Percentiles rank a stretch among this genome's conserved stretches.
Conservation (phyloP, 2,113 vertebrate species). For the Cisticola juncidis region DNA sequence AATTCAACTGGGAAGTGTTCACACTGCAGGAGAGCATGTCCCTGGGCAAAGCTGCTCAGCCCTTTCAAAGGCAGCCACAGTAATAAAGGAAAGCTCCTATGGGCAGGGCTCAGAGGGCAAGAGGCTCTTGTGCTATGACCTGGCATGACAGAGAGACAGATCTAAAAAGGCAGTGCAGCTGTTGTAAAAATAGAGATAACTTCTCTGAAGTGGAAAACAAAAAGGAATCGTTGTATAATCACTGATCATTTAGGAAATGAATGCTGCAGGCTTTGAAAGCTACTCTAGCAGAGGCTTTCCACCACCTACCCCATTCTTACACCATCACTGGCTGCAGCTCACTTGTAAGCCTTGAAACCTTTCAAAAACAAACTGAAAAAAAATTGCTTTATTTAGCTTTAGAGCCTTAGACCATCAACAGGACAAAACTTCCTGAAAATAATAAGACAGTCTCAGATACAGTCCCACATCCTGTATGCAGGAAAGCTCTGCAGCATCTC, state of each 20-base stretch:
- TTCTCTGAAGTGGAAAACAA: background rate
- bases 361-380: background rate
- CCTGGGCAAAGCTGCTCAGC: background rate
- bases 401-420: background rate
- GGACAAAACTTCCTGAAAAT: background rate
- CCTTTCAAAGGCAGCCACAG: background rate
- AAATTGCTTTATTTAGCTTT: background rate
- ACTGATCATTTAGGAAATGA: background rate
- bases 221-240: accelerated
- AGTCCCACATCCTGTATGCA: background rate
- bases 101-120: background rate
- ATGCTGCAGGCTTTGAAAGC: background rate
- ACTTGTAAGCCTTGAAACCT: background rate
- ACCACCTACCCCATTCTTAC: background rate
- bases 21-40: background rate
- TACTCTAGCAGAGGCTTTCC: background rate
- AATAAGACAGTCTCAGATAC: accelerated
- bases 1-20: background rate
- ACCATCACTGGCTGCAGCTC: background rate
- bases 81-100: background rate
- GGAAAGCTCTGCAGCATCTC: background rate
- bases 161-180: background rate
- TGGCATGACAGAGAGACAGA: background rate
- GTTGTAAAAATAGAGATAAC: background rate
- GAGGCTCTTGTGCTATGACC: background rate